A percentile compares a stretch with the other conserved stretches of the same genome.
phyloP scores from a whole-genome alignment of 1,140 invertebrate species.

The Agraylea sexmaculata region DNA sequence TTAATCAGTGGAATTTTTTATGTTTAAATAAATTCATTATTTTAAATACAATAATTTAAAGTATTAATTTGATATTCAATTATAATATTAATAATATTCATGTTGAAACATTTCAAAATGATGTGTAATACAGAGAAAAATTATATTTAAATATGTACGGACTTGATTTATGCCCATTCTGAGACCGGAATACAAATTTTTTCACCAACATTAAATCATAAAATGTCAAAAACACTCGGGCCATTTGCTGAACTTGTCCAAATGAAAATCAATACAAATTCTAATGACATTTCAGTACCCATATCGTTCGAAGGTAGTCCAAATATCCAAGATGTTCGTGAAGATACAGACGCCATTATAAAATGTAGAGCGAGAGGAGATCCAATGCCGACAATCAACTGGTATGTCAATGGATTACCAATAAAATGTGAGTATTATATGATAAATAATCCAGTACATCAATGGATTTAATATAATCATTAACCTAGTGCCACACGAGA shows the following conservation, averaged over 20 bases:
- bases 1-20: too few relatives aligned
- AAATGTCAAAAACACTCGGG: background rate
- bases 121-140: background rate
- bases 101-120: background rate
- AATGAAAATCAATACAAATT: background rate
- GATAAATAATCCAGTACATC: background rate
- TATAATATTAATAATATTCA: too few relatives aligned
- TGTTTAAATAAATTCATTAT: too few relatives aligned
- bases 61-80: too few relatives aligned
- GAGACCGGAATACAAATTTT: background rate
- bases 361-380: conserved; percentile 40
- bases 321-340: conserved; percentile 32
- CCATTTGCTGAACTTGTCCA: background rate
- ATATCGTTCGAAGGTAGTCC: conserved; percentile 39
- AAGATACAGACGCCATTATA: conserved; percentile 34
- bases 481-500: conserved; percentile 21
- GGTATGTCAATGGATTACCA: conserved; percentile 32
- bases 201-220: background rate
- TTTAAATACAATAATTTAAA: too few relatives aligned
- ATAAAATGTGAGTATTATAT: conserved; percentile 28
- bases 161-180: background rate
- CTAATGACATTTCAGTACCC: conserved; percentile 25
- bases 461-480: background rate
- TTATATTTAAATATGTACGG: background rate
- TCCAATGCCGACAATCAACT: conserved; percentile 37